Evolutionary conservation across 1,140 invertebrate genomes (phyloP), one percentile per base, ranked within the genome.

Genomic region (Dendrolimus kikuchii): DNA sequence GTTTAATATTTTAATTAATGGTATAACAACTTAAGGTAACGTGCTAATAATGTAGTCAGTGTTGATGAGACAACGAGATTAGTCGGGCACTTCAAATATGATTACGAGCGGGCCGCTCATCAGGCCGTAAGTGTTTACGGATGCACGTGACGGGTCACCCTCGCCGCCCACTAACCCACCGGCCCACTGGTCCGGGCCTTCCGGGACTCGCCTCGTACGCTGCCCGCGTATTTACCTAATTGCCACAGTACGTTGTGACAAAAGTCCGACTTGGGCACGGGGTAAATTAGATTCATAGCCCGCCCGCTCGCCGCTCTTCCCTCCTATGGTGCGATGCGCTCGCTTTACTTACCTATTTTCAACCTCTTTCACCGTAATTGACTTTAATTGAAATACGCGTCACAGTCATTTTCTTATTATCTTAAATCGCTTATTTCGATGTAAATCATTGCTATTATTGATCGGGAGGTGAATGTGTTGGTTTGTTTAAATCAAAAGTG

Each of bases 161-260:
- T 60, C 63, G 41, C 56, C 51, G 43, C 56, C 51, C 46, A 23
- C 23, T 23, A 23, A 23, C 23, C 23, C 23, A 23, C 23, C 23
- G 23, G 23, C 23, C 23, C 23, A 23, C 23, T 23, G 44, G 55
- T 39, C 10, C 40, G 50, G 53, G 10, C 10, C 42, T 10, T 9
- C 8, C 50, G 54, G 54, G 53, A 51, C 52, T 51, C 57, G 49
- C 49, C 44, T 56, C 47, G 49, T 52, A 52, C 57, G 51, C 62
- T 70, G 66, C 65, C 62, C 68, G 67, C 66, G 64, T 81, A 79
- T 84, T 84, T 82, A 78, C 73, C 68, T 82, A 85, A 82, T 82
- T 82, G 81, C 72, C 55, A 62, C 71, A 72, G 67, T 73, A 63
- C 68, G 62, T 60, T 74, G 72, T 75, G 77, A 83, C 78, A 80